phyloP scores from a whole-genome alignment of 1,140 invertebrate species.

The Drosophila elegans region DNA sequence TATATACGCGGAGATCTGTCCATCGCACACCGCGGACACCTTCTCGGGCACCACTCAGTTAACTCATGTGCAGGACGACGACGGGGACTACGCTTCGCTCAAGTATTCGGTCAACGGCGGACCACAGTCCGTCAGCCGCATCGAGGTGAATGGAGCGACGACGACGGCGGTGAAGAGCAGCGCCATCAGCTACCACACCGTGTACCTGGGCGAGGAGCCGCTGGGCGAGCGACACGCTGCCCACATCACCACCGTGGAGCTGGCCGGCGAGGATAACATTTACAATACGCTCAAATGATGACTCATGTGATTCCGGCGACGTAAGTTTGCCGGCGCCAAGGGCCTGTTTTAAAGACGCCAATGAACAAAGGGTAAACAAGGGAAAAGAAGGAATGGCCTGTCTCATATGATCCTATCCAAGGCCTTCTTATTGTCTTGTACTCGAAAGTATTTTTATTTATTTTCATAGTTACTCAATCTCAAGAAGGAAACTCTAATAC shows the following conservation, averaged over 20 bases:
- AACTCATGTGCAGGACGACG: constrained; percentile 53
- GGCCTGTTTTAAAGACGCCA: constrained; percentile 61
- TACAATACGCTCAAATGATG: constrained; percentile 85
- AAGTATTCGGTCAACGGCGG: constrained; percentile 62
- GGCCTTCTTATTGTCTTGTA: constrained; percentile 4
- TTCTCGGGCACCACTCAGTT: constrained; percentile 58
- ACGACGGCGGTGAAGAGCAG: constrained; percentile 47
- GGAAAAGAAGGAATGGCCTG: constrained; percentile 14
- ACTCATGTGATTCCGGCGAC: constrained; percentile 83
- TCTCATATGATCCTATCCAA: constrained; percentile 20
- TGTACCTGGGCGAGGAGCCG: constrained; percentile 76
- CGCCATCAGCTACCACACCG: constrained; percentile 78
- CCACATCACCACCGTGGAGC: constrained; percentile 74
- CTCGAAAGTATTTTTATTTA: constrained; percentile 14
- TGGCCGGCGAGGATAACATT: constrained; percentile 80
- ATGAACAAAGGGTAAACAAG: constrained; percentile 18
- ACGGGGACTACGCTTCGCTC: constrained; percentile 80
- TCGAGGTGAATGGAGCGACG: constrained; percentile 73
- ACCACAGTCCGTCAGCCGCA: constrained; percentile 74
- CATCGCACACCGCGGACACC: constrained; percentile 69
- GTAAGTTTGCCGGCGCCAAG: constrained; percentile 73
- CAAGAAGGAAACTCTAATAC: too few species aligned
- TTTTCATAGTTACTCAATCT: background rate
- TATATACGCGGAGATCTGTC: constrained; percentile 87
- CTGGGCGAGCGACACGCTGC: constrained; percentile 62